Conservation (phyloP, 2,888 invertebrate genomes). For the Diarsia mendica region DNA sequence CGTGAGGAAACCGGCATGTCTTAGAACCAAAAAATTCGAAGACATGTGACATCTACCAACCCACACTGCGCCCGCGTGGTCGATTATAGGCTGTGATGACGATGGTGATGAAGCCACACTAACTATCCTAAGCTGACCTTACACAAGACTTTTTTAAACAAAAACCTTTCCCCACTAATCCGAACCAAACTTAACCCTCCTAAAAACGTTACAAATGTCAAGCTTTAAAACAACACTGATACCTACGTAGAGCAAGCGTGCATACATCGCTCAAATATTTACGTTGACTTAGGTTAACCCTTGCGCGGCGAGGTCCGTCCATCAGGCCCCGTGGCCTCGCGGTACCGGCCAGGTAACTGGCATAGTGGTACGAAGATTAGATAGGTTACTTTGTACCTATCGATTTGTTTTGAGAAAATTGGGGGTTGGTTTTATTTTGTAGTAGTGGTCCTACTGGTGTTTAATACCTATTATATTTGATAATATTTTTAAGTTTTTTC, state of each 20-base stretch:
- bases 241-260: conserved; percentile 69
- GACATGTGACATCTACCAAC: too few species aligned
- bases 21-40: too few species aligned
- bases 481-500: too few species aligned
- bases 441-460: background rate
- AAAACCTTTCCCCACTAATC: conserved; percentile 20
- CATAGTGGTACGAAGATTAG: conserved; percentile 68
- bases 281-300: conserved; percentile 89
- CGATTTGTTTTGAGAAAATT: conserved; percentile 42
- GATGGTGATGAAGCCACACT: too few species aligned
- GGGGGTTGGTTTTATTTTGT: conserved; percentile 18
- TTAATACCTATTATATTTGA: too few species aligned
- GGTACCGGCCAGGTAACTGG: conserved; percentile 84
- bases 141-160: background rate
- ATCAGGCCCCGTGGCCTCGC: conserved; percentile 82
- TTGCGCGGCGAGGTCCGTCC: conserved; percentile 84
- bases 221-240: conserved; percentile 69
- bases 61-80: too few species aligned
- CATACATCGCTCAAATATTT: conserved; percentile 85
- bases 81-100: too few species aligned
- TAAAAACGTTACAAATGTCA: conserved; percentile 64
- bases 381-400: conserved; percentile 62
- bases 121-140: background rate
- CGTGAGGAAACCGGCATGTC: too few species aligned
- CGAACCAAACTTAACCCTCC: conserved; percentile 41